A percentile compares a stretch with the other conserved stretches of the same genome.
Conservation (phyloP, 2,797 vertebrate species). For the Oreochromis mossambicus region DNA sequence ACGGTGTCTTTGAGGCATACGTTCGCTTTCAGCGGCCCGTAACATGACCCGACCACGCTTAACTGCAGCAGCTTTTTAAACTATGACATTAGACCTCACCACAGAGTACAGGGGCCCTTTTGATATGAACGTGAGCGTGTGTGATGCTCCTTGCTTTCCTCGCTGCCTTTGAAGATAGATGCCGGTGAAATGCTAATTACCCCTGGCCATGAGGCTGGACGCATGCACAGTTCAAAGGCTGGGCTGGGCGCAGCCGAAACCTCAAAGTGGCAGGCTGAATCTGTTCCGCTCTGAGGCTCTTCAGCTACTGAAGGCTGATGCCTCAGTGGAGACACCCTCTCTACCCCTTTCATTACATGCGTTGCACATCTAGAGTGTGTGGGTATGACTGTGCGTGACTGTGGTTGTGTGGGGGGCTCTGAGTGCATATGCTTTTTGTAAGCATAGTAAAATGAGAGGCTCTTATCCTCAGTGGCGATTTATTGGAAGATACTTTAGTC, state of each 20-base stretch:
- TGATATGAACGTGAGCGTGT: conserved; percentile 40
- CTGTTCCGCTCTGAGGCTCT: conserved; percentile 60
- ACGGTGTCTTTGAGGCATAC: conserved; percentile 2
- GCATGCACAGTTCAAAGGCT: conserved; percentile 65
- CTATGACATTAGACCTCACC: conserved; percentile 45
- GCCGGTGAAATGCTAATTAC: conserved; percentile 69
- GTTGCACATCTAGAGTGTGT: conserved; percentile 16
- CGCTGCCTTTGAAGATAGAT: conserved; percentile 68
- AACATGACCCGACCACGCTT: conserved; percentile 13
- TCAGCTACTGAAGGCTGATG: conserved; percentile 39
- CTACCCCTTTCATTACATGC: conserved; percentile 12
- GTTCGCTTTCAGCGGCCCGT: background rate
- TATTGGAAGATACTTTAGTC: conserved; percentile 1
- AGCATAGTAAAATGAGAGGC: conserved; percentile 8
- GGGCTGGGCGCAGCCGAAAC: conserved; percentile 32
- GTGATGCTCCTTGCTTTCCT: conserved; percentile 36
- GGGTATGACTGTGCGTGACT: background rate
- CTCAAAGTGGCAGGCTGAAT: conserved; percentile 63
- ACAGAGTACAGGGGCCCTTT: conserved; percentile 41
- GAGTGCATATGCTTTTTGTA: conserved; percentile 21
- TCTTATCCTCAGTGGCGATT: background rate
- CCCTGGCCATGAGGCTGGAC: conserved; percentile 46
- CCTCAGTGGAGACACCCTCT: conserved; percentile 37
- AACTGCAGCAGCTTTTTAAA: conserved; percentile 46
- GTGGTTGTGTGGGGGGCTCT: background rate